Conservation (phyloP, 2,797 vertebrate species). For the Garrulus glandarius region DNA sequence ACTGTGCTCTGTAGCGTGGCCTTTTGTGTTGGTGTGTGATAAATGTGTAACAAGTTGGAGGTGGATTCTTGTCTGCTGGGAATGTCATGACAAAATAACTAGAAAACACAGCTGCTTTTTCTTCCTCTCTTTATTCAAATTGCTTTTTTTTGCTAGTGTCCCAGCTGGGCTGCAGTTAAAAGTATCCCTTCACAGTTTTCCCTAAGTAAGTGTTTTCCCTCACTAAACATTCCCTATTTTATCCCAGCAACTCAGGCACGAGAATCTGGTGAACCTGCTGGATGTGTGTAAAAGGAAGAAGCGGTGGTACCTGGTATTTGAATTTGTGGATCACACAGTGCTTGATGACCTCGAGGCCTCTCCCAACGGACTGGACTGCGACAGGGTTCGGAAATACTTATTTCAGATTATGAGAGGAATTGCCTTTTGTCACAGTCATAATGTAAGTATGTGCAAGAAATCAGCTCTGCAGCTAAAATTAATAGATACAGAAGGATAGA, state of each 20-base stretch:
- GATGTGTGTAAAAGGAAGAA: constrained; percentile 88
- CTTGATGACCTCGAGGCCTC: constrained; percentile 86
- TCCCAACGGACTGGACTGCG: constrained; percentile 79
- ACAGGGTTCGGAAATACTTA: constrained; percentile 77
- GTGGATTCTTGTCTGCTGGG: not conserved
- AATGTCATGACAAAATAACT: rapidly evolving
- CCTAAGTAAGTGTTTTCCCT: not conserved
- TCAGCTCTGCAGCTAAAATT: not conserved
- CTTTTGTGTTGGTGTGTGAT: not conserved
- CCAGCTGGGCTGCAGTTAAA: not conserved
- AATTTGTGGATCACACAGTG: constrained; percentile 88
- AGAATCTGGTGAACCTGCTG: constrained; percentile 89
- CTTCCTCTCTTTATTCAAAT: not conserved
- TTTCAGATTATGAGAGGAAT: constrained; percentile 87
- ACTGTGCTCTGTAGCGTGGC: not conserved
- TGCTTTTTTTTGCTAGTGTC: not conserved
- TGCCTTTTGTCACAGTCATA: constrained; percentile 88
- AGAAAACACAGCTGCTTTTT: not conserved
- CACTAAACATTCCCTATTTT: constrained; percentile 12
- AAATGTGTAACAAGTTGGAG: not conserved
- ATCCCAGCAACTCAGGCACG: constrained; percentile 86
- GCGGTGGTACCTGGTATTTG: constrained; percentile 90
- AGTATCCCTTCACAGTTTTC: not conserved
- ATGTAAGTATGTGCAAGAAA: constrained; percentile 74
- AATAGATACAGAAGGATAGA: rapidly evolving